Evolutionary conservation across 2,113 vertebrate species (phyloP), one percentile per base, ranked within the genome.

Genomic region (Rhinopithecus roxellana): DNA sequence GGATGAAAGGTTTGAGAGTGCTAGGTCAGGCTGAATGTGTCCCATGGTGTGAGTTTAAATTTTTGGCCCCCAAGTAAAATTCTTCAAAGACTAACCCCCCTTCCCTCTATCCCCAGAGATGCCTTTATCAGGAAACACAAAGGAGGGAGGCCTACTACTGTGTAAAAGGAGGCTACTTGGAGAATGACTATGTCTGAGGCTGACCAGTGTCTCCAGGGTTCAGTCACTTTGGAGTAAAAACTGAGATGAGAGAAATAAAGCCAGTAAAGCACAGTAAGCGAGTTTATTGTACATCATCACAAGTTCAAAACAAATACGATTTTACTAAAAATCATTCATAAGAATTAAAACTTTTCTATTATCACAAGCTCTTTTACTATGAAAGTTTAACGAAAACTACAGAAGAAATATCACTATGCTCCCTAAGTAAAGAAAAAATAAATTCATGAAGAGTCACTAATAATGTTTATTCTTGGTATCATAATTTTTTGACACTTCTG

Each of bases 81-180:
- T 97, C 97, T 98, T 98, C 97, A 97, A 98, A 98, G 97, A 92
- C n/a, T 77, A 96, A 43, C 52, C 72, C 70, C 95, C 45, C 67
- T 72, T 48, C 43, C 59, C 89, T 75, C 35, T 74, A 40, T 92
- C 80, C 83, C 84, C 55, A 57, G 93, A 89, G 70, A 81, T 22
- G 48, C 3, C 23, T 85, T 61, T 90, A 75, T 88, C 64, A 78
- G 84, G 80, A 94, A 90, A 84, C 64, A 97, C 70, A 91, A 59
- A 88, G 74, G 52, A 50, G 78, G 32, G 8, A 57, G 89, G 23
- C 18, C 27, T 89, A 14, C 40, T 25, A 6, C 32, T 72, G 22
- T 50, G 45, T 25, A 84, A 48, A 55, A 23, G 64, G 61, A 52
- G 61, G 50, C 38, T 81, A 77, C 50, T 40, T 55, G 57, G 78